Evolutionary conservation across 1,140 invertebrate genomes (phyloP).

Genomic region (Zophobas morio): DNA sequence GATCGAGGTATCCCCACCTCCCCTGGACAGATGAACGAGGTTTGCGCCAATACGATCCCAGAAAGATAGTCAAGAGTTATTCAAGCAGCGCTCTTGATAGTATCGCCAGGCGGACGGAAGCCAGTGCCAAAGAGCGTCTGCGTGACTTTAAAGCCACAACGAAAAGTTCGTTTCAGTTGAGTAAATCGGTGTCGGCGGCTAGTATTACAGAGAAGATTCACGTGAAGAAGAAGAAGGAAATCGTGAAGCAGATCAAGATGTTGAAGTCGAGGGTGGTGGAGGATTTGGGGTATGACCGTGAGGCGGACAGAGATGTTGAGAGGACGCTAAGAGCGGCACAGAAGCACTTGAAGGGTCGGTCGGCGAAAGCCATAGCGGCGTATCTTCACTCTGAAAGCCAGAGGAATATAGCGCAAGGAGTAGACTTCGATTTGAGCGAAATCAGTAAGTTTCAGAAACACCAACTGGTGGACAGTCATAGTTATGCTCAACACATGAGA

Average conservation of each 20-base stretch:
- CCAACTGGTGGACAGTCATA: slow-evolving; percentile 38
- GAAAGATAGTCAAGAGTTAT: slow-evolving; percentile 67
- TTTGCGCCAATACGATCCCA: slow-evolving; percentile 71
- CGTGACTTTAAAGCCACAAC: slow-evolving; percentile 69
- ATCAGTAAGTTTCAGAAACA: background rate
- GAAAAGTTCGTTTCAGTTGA: slow-evolving; percentile 59
- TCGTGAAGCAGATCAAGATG: slow-evolving; percentile 60
- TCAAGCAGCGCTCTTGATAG: slow-evolving; percentile 75
- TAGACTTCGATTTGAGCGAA: slow-evolving; percentile 66
- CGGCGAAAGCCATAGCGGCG: slow-evolving; percentile 80
- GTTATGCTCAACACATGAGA: slow-evolving; percentile 67
- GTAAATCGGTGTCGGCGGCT: slow-evolving; percentile 59
- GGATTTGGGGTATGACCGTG: slow-evolving; percentile 60
- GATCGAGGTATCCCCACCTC: slow-evolving; percentile 75
- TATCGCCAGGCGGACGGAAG: slow-evolving; percentile 76
- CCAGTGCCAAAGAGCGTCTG: slow-evolving; percentile 77
- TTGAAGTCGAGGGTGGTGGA: slow-evolving; percentile 62
- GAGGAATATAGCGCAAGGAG: slow-evolving; percentile 71
- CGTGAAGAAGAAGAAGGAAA: slow-evolving; percentile 58
- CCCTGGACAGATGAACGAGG: slow-evolving; percentile 82
- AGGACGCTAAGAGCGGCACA: slow-evolving; percentile 68
- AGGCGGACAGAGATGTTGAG: slow-evolving; percentile 50
- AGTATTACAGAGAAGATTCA: slow-evolving; percentile 59
- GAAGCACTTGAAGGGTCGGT: slow-evolving; percentile 77
- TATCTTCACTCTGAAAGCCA: slow-evolving; percentile 75